Percentiles rank a stretch among this genome's conserved stretches.
Evolutionary conservation across 2,113 vertebrate genomes (phyloP).

Genomic region (Speoplatyrhinus poulsoni): DNA sequence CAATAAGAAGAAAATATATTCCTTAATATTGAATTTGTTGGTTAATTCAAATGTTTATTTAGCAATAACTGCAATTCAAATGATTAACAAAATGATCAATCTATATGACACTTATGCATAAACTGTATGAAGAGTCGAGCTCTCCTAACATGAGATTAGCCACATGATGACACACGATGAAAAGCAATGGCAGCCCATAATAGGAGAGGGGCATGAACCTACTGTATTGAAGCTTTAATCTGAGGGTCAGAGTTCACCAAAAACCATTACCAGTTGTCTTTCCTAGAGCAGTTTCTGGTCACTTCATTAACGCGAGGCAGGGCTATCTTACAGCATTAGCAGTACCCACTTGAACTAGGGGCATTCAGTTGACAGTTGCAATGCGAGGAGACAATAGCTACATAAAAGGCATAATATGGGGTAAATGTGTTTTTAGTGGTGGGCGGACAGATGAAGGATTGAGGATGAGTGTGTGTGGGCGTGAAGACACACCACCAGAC

Average conservation of each 20-base stretch:
- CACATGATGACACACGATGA: not conserved
- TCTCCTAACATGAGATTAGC: constrained; percentile 21
- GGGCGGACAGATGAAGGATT: too few relatives aligned
- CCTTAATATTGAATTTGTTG: too few relatives aligned
- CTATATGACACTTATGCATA: constrained; percentile 1
- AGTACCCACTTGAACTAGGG: constrained; percentile 10
- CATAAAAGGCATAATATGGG: too few relatives aligned
- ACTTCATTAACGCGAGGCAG: constrained; percentile 29
- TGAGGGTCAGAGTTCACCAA: constrained; percentile 36
- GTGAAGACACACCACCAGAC: too few relatives aligned
- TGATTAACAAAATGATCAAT: not conserved
- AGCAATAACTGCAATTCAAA: too few relatives aligned
- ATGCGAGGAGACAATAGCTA: not conserved
- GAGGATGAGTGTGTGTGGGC: too few relatives aligned
- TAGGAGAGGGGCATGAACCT: constrained; percentile 12
- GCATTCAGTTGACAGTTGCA: not conserved
- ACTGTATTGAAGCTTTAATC: constrained; percentile 33
- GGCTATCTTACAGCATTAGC: constrained; percentile 8
- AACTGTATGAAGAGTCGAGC: not conserved
- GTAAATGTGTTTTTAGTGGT: too few relatives aligned
- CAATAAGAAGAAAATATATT: too few relatives aligned
- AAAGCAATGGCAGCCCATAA: constrained; percentile 4
- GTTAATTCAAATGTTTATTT: too few relatives aligned
- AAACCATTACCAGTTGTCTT: constrained; percentile 29
- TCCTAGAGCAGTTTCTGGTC: constrained; percentile 9